Evolutionary conservation across 2,113 vertebrate genomes (phyloP).

Genomic region (Eira barbara): DNA sequence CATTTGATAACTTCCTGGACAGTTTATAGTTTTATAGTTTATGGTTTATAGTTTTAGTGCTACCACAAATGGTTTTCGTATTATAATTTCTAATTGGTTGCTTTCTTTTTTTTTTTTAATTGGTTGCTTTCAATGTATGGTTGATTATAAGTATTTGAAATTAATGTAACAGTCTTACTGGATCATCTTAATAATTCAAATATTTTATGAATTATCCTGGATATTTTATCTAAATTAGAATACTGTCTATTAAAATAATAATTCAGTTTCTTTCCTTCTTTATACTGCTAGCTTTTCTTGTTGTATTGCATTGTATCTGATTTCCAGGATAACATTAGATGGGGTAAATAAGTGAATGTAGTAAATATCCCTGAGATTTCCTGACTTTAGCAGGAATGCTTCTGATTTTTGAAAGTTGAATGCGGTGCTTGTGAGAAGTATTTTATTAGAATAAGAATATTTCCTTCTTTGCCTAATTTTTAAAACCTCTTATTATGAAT

Average conservation of each 20-base stretch:
- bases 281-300: neutral
- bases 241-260: neutral
- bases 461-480: constrained; percentile 8
- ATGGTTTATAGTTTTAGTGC: neutral
- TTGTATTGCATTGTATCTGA: neutral
- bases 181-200: neutral
- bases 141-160: neutral
- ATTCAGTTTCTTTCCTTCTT: neutral
- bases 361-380: neutral
- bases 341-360: neutral
- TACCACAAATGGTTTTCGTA: neutral
- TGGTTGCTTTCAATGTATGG: neutral
- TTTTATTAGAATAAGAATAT: neutral
- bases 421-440: neutral
- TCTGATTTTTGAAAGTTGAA: neutral
- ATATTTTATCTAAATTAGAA: neutral
- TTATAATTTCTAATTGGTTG: neutral
- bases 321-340: neutral
- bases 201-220: neutral
- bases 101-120: neutral
- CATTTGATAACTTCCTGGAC: neutral
- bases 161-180: neutral
- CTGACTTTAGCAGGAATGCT: neutral
- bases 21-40: neutral
- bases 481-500: neutral